phyloP scores from a whole-genome alignment of 2,797 vertebrate species.

The Sebastes nivosus region DNA sequence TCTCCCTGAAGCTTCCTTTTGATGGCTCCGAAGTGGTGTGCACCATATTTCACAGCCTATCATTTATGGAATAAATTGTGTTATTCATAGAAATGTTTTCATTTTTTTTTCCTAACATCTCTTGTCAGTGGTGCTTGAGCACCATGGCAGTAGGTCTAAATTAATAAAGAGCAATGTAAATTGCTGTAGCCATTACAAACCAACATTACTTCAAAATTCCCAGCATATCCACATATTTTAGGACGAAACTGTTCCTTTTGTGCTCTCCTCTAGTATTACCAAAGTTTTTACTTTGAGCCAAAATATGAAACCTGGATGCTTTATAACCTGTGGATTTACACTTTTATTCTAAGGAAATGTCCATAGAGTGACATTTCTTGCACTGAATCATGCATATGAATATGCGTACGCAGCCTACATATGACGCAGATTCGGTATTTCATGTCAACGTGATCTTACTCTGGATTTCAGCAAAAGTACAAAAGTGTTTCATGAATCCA shows the following conservation, averaged over 20 bases:
- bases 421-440: not conserved
- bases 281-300: not conserved
- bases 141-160: conserved; percentile 25
- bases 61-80: conserved; percentile 64
- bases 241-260: not conserved
- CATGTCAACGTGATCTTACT: conserved; percentile 4
- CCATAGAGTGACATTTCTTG: not conserved
- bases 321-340: not conserved
- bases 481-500: conserved; percentile 1
- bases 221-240: not conserved
- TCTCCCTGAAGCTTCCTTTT: conserved; percentile 60
- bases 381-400: conserved; percentile 15
- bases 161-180: conserved; percentile 61
- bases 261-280: not conserved
- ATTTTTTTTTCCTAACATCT: conserved; percentile 26
- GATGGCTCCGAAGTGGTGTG: conserved; percentile 49
- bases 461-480: not conserved
- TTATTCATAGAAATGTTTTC: conserved; percentile 63
- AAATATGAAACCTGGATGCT: not conserved
- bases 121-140: conserved; percentile 40
- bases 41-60: conserved; percentile 63
- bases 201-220: conserved; percentile 2
- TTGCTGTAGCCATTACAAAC: conserved; percentile 33
- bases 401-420: conserved; percentile 22
- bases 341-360: not conserved